Evolutionary conservation across 2,113 vertebrate species (phyloP).

Genomic region (Varanus salvator): DNA sequence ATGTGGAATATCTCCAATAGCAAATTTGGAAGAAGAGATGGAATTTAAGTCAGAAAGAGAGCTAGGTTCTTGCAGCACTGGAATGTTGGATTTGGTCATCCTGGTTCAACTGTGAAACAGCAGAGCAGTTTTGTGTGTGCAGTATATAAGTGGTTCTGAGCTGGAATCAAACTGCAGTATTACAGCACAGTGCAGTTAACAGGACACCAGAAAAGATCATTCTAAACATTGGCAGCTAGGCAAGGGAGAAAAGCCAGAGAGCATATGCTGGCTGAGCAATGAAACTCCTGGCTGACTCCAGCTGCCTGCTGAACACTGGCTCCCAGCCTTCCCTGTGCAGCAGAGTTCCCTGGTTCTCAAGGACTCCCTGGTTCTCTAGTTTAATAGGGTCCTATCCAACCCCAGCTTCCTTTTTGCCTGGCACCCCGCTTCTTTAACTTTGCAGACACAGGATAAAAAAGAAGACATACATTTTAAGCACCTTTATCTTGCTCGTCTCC

Average conservation of each 20-base stretch:
- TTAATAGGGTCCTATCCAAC: not conserved
- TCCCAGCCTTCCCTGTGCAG: not conserved
- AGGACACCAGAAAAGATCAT: not conserved
- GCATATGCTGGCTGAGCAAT: not conserved
- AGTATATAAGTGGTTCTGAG: not conserved
- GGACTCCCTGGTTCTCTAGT: not conserved
- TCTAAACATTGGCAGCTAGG: not conserved
- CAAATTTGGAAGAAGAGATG: not conserved
- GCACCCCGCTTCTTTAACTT: not conserved
- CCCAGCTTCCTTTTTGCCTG: not conserved
- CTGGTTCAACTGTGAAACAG: not conserved
- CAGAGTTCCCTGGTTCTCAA: constrained; percentile 1
- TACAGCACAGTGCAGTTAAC: not conserved
- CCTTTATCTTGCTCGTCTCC: not conserved
- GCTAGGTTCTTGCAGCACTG: not conserved
- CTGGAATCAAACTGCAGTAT: not conserved
- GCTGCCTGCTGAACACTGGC: not conserved
- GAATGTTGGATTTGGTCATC: not conserved
- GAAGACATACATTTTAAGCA: not conserved
- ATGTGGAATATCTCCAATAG: not conserved
- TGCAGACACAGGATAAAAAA: not conserved
- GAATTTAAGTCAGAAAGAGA: not conserved
- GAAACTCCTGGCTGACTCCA: constrained; percentile 11
- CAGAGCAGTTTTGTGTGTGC: not conserved
- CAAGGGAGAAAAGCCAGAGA: not conserved